phyloP scores from a whole-genome alignment of 2,888 invertebrate genomes.

The Sympetrum striolatum region DNA sequence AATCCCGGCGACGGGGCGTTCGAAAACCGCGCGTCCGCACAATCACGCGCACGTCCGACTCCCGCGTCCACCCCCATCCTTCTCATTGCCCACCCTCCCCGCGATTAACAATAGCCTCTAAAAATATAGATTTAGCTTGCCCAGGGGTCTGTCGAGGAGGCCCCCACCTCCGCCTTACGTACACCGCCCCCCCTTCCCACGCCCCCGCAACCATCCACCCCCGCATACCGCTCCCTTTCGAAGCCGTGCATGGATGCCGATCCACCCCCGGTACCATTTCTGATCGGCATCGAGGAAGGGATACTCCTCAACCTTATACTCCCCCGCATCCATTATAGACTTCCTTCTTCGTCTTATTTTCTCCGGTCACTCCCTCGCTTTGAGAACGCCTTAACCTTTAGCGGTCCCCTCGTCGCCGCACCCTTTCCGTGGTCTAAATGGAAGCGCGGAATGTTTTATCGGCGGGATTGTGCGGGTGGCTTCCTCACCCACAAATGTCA shows the following conservation, averaged over 20 bases:
- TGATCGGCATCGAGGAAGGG: not conserved
- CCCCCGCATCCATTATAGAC: not conserved
- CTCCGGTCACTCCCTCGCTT: not conserved
- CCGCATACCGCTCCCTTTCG: conserved; percentile 13
- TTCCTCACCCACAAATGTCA: not conserved
- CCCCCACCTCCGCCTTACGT: not conserved
- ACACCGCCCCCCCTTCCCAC: not conserved
- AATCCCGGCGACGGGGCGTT: too few species aligned
- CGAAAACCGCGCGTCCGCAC: not conserved
- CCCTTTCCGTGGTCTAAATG: not conserved
- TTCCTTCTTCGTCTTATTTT: not conserved
- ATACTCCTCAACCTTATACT: not conserved
- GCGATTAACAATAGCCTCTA: conserved; percentile 42
- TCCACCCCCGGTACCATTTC: not conserved
- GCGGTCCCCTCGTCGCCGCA: not conserved
- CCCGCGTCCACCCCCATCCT: not conserved
- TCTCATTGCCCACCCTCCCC: not conserved
- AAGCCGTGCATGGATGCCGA: conserved; percentile 8
- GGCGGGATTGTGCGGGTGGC: not conserved
- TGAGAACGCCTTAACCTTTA: not conserved
- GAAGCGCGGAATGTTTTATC: not conserved
- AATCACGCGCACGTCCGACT: not conserved
- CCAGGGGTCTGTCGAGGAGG: conserved; percentile 9
- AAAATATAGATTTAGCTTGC: conserved; percentile 43
- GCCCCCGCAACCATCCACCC: conserved; percentile 30